phyloP scores from a whole-genome alignment of 2,113 vertebrate species.

The Delphinus delphis region DNA sequence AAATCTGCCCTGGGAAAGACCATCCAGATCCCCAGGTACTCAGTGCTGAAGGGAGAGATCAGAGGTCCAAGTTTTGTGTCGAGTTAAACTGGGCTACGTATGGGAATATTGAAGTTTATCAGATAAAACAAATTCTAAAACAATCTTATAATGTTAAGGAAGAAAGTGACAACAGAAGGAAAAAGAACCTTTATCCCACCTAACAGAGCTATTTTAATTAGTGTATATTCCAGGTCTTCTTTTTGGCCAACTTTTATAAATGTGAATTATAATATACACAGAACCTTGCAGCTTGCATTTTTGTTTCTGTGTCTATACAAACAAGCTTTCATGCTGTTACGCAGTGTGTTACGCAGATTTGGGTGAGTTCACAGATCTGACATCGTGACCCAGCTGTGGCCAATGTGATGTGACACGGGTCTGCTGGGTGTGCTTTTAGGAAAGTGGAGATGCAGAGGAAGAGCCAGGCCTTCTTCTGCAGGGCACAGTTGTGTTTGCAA shows the following conservation, averaged over 20 bases:
- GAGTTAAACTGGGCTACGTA: not conserved
- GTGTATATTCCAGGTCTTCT: not conserved
- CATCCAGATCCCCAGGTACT: not conserved
- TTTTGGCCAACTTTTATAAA: not conserved
- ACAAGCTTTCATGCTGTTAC: not conserved
- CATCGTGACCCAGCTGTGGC: not conserved
- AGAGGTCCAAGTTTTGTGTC: not conserved
- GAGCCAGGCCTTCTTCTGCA: not conserved
- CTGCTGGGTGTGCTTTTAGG: not conserved
- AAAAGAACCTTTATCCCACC: not conserved
- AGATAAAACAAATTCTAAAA: not conserved
- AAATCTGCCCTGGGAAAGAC: not conserved
- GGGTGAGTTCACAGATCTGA: not conserved
- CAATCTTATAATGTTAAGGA: not conserved
- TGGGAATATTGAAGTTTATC: not conserved
- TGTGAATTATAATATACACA: not conserved
- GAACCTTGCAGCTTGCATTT: not conserved
- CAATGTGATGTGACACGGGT: not conserved
- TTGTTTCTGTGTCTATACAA: not conserved
- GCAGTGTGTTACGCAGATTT: not conserved
- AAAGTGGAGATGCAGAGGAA: not conserved
- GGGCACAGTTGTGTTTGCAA: not conserved
- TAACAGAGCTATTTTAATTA: slow-evolving; percentile 2
- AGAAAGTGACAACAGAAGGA: not conserved
- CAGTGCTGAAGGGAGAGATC: not conserved